Percentiles rank a stretch among this genome's conserved stretches.
These are phyloP conservation scores for Peromyscus nudipes DNA, from an alignment of 2,797 vertebrate genomes.

Conservation along the genomic window DNA sequence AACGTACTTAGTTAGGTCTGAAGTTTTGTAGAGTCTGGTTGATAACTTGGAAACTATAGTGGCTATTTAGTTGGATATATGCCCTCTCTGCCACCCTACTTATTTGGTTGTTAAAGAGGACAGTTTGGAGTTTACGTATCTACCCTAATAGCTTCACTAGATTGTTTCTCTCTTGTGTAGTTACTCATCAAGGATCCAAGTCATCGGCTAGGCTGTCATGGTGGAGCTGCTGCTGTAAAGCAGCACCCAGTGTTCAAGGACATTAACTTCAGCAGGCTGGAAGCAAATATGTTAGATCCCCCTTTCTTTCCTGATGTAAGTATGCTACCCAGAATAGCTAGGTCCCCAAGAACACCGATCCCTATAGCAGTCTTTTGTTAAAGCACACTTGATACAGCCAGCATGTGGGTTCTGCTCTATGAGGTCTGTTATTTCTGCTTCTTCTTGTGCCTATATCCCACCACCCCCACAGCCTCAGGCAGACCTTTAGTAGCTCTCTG, in stretches of 20 bases:
- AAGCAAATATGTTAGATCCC: slow-evolving; percentile 94
- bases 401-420: neutral
- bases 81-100: neutral
- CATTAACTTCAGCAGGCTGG: slow-evolving; percentile 95
- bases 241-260: slow-evolving; percentile 94
- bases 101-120: neutral
- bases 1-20: neutral
- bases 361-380: neutral
- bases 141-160: neutral
- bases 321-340: neutral
- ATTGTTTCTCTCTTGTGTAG: slow-evolving; percentile 83
- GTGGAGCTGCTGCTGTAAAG: slow-evolving; percentile 92
- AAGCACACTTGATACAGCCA: neutral
- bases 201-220: slow-evolving; percentile 92
- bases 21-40: neutral
- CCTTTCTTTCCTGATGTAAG: slow-evolving; percentile 97
- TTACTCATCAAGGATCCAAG: slow-evolving; percentile 94
- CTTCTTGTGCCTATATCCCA: no score
- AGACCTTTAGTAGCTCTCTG: neutral
- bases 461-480: no score
- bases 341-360: no score
- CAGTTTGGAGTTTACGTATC: neutral
- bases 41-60: neutral
- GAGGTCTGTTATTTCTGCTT: neutral
- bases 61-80: neutral